Conservation (phyloP, 2,113 vertebrate species). For the Hemibagrus wyckioides region DNA sequence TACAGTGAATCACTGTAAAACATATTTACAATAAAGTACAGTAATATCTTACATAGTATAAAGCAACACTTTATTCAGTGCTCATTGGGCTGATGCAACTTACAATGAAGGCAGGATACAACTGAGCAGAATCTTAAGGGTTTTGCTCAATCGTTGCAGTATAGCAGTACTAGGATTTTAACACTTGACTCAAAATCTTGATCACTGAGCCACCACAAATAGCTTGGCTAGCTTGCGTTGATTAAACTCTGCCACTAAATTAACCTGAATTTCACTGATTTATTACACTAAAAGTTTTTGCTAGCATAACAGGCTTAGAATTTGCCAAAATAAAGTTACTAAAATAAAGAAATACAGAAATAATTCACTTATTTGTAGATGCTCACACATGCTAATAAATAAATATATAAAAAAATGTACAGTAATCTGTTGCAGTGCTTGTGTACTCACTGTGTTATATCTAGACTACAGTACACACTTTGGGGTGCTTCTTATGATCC, state of each 20-base stretch:
- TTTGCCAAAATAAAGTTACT: neutral
- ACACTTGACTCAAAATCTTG: neutral
- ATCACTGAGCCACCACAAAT: neutral
- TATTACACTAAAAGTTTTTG: neutral
- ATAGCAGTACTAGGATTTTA: neutral
- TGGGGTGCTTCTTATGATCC: neutral
- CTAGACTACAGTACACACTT: neutral
- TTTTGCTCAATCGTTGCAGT: neutral
- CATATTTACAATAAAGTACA: neutral
- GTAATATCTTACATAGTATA: neutral
- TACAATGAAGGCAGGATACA: neutral
- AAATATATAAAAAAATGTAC: neutral
- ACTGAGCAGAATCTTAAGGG: neutral
- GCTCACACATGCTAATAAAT: neutral
- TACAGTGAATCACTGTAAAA: neutral
- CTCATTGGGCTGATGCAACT: neutral
- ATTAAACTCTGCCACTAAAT: neutral
- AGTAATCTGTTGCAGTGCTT: neutral
- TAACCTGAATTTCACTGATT: neutral
- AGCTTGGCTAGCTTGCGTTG: neutral
- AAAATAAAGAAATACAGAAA: too few species aligned
- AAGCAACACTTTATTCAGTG: neutral
- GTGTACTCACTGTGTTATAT: neutral
- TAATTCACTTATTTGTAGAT: neutral
- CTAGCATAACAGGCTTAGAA: neutral